A percentile compares a stretch with the other conserved stretches of the same genome.
Evolutionary conservation across 2,113 vertebrate species (phyloP).

Genomic region (Psittacara wagleri): DNA sequence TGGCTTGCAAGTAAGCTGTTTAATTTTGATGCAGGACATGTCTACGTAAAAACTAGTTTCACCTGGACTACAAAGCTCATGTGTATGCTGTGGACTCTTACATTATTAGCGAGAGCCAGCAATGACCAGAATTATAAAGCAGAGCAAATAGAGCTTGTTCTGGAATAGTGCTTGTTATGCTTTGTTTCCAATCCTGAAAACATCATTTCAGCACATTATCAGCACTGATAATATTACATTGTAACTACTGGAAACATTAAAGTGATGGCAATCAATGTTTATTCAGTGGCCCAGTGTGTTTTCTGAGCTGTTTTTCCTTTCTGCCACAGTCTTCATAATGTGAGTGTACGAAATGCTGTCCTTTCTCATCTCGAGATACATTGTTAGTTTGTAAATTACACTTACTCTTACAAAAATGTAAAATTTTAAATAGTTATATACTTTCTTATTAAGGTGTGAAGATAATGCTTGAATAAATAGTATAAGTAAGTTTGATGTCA

Average conservation of each 20-base stretch:
- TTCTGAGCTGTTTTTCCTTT: neutral
- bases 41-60: neutral
- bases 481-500: neutral
- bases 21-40: neutral
- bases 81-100: neutral
- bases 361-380: neutral
- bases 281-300: neutral
- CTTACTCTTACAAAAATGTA: neutral
- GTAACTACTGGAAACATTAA: neutral
- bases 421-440: neutral
- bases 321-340: neutral
- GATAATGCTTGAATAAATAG: neutral
- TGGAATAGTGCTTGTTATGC: neutral
- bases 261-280: neutral
- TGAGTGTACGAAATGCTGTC: fast-evolving
- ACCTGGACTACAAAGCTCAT: neutral
- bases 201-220: neutral
- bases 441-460: neutral
- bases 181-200: neutral
- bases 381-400: neutral
- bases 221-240: neutral
- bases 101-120: neutral
- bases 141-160: neutral
- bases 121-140: neutral
- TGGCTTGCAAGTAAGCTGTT: neutral